phyloP scores from a whole-genome alignment of 2,797 vertebrate species.

The Pseudotriccus pelzelni region DNA sequence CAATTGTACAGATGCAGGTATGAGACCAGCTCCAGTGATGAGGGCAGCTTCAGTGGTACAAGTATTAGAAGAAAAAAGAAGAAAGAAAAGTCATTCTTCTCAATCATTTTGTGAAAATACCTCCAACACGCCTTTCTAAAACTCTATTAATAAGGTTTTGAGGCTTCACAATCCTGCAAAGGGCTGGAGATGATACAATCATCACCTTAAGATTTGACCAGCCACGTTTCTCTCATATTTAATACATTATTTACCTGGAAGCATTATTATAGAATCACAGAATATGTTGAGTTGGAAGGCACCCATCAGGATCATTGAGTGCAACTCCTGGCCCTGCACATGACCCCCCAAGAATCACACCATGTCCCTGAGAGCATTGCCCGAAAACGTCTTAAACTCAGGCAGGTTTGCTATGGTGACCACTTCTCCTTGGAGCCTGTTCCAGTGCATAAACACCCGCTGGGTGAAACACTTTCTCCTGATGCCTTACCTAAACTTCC shows the following conservation, averaged over 20 bases:
- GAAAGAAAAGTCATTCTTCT: not conserved
- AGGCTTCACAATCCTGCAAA: not conserved
- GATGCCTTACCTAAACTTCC: not conserved
- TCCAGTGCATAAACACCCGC: not conserved
- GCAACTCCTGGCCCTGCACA: not conserved
- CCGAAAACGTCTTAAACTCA: not conserved
- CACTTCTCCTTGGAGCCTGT: not conserved
- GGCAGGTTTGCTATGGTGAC: not conserved
- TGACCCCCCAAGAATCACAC: not conserved
- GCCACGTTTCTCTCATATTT: fast-evolving
- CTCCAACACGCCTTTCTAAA: not conserved
- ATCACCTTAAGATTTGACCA: not conserved
- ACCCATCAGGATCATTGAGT: not conserved
- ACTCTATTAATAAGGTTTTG: not conserved
- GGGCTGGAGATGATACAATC: not conserved
- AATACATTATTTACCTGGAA: not conserved
- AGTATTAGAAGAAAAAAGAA: not conserved
- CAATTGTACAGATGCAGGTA: slow-evolving; percentile 53
- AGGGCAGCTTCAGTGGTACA: not conserved
- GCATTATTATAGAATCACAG: not conserved
- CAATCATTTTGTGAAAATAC: slow-evolving; percentile 16
- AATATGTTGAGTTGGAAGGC: not conserved
- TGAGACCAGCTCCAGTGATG: slow-evolving; percentile 2
- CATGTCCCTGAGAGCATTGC: not conserved
- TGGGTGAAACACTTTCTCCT: not conserved